These are phyloP conservation scores for Calameuta pallipes DNA, from an alignment of 2,888 invertebrate species.

Conservation along the genomic window DNA sequence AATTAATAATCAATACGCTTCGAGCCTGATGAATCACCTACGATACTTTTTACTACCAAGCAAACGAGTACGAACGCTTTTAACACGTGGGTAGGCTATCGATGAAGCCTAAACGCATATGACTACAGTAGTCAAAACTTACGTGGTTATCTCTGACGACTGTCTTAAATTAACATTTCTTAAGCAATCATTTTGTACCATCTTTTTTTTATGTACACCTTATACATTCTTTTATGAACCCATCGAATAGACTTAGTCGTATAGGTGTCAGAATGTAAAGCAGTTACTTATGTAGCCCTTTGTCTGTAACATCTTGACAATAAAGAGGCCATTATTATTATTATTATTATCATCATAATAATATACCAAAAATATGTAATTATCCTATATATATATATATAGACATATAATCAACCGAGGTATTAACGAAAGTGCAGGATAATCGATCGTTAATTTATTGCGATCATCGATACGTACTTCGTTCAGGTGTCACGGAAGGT, in stretches of 20 bases:
- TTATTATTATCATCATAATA: no score
- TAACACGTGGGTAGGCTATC: neutral
- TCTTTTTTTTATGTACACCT: no score
- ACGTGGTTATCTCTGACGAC: neutral
- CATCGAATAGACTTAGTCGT: no score
- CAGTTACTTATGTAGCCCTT: no score
- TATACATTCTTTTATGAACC: no score
- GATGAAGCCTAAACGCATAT: neutral
- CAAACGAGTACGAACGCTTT: neutral
- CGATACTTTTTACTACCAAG: neutral
- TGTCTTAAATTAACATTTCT: neutral
- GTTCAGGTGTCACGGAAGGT: neutral
- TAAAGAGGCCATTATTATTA: no score
- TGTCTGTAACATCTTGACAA: no score
- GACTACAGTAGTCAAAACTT: neutral
- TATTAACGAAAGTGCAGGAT: neutral
- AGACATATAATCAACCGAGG: neutral
- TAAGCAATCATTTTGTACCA: neutral
- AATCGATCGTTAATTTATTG: neutral
- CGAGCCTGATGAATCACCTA: neutral
- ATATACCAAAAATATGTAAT: neutral
- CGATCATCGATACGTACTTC: neutral
- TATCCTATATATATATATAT: neutral
- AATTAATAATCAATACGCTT: slow-evolving; percentile 1
- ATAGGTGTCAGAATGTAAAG: no score